These are phyloP conservation scores for Stenolophus ochropezus DNA, from an alignment of 2,888 invertebrate species.

Conservation along the genomic window DNA sequence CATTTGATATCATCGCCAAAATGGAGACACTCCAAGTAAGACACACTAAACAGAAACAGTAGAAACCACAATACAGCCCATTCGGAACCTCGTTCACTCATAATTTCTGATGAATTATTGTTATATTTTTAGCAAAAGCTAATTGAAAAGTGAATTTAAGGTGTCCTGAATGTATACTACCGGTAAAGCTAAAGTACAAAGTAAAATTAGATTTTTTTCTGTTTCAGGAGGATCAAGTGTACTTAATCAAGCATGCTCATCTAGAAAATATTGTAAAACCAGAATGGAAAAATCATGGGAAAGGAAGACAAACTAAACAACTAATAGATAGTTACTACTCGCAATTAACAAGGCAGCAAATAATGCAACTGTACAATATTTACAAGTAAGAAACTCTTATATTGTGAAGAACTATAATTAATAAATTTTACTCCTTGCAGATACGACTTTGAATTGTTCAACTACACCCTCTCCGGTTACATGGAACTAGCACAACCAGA, in stretches of 20 bases:
- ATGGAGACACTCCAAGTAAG: slow-evolving; percentile 87
- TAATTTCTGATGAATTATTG: too few species aligned
- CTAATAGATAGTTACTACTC: slow-evolving; percentile 85
- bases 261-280: slow-evolving; percentile 86
- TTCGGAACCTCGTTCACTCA: too few species aligned
- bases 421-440: slow-evolving; percentile 75
- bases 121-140: too few species aligned
- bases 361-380: slow-evolving; percentile 85
- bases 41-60: too few species aligned
- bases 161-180: too few species aligned
- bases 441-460: slow-evolving; percentile 91
- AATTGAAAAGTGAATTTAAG: too few species aligned
- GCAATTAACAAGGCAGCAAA: slow-evolving; percentile 83
- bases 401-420: too few species aligned
- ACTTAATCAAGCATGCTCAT: slow-evolving; percentile 85
- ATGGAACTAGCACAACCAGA: slow-evolving; percentile 76
- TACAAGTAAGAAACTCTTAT: slow-evolving; percentile 79
- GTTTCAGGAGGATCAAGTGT: slow-evolving; percentile 84
- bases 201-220: not conserved
- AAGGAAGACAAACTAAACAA: slow-evolving; percentile 83
- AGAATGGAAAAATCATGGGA: slow-evolving; percentile 89
- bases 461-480: slow-evolving; percentile 85
- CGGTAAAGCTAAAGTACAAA: slow-evolving; percentile 23
- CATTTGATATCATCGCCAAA: slow-evolving; percentile 87
- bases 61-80: too few species aligned